Evolutionary conservation across 2,113 vertebrate genomes (phyloP).

Genomic region (Nanorana parkeri): DNA sequence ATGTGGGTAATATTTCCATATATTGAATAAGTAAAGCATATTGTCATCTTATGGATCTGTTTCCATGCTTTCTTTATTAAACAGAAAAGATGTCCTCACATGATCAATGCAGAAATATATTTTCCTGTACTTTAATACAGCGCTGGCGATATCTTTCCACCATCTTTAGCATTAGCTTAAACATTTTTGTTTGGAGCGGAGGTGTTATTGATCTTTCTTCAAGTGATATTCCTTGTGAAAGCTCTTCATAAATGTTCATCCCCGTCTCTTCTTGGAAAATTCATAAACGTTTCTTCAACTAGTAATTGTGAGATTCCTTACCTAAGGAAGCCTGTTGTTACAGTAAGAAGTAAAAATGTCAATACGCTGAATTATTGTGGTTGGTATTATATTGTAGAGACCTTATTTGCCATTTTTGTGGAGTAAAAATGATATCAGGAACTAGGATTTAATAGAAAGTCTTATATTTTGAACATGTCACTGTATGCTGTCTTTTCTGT

Average conservation of each 20-base stretch:
- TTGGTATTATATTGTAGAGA: too few relatives aligned
- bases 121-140: background rate
- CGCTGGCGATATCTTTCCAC: constrained; percentile 30
- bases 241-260: background rate
- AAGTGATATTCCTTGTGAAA: constrained; percentile 29
- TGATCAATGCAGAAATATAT: constrained; percentile 25
- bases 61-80: background rate
- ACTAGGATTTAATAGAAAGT: too few relatives aligned
- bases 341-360: too few relatives aligned
- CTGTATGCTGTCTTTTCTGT: too few relatives aligned
- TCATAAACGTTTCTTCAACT: background rate
- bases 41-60: background rate
- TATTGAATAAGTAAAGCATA: background rate
- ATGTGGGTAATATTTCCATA: background rate
- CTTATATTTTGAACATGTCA: too few relatives aligned
- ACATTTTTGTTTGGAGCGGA: background rate
- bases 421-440: too few relatives aligned
- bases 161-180: constrained; percentile 5
- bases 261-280: constrained; percentile 31
- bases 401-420: too few relatives aligned
- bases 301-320: background rate
- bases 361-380: too few relatives aligned
- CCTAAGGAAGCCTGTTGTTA: too few relatives aligned
- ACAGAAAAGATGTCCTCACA: constrained; percentile 14
- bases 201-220: constrained; percentile 27